A percentile compares a stretch with the other conserved stretches of the same genome.
phyloP scores from a whole-genome alignment of 2,888 invertebrate species.

The Coecobrya sp. region DNA sequence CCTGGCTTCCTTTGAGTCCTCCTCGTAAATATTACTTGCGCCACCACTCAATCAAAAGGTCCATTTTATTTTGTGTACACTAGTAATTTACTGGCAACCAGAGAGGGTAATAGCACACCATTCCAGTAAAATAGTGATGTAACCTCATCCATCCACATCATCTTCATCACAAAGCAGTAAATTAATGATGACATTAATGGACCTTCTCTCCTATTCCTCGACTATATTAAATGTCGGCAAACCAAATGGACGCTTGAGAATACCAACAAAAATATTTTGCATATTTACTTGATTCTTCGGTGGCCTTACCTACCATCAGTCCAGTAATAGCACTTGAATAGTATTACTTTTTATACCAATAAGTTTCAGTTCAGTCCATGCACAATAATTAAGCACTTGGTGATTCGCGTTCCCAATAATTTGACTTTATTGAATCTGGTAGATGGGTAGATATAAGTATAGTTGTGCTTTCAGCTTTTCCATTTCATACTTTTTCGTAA shows the following conservation, averaged over 20 bases:
- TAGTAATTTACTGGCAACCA: neutral
- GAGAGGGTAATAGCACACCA: neutral
- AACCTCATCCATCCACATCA: neutral
- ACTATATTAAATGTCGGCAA: neutral
- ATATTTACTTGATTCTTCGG: neutral
- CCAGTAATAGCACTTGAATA: neutral
- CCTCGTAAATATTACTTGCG: neutral
- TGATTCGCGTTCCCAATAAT: neutral
- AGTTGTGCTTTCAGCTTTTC: neutral
- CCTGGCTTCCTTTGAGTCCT: neutral
- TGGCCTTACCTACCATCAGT: neutral
- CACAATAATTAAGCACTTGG: no score
- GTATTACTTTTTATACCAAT: neutral
- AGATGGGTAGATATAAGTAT: neutral
- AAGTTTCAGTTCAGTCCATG: no score
- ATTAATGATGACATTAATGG: slow-evolving; percentile 35
- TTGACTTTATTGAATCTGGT: neutral
- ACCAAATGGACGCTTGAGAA: slow-evolving; percentile 35
- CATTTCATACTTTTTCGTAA: neutral
- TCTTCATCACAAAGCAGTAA: slow-evolving; percentile 9
- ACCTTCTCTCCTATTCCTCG: neutral
- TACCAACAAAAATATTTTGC: slow-evolving; percentile 19
- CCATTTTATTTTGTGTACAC: neutral
- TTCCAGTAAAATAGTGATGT: neutral
- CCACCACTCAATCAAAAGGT: neutral